Conservation (phyloP, 2,797 vertebrate species). For the Megalops cyprinoides region DNA sequence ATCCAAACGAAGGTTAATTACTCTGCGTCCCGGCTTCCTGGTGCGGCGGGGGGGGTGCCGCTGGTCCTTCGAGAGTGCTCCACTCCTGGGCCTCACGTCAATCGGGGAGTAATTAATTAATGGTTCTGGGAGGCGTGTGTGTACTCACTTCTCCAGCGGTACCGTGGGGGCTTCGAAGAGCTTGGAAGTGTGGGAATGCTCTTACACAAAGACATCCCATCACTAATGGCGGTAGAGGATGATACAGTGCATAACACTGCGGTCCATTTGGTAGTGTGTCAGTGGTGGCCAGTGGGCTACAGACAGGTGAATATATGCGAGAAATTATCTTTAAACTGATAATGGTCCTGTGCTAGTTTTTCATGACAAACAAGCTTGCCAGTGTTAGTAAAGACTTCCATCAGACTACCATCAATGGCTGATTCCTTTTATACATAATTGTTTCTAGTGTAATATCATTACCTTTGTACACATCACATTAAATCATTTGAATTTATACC, state of each 20-base stretch:
- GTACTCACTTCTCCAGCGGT: not conserved
- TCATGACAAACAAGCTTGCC: no score
- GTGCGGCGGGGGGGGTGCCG: not conserved
- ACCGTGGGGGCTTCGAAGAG: not conserved
- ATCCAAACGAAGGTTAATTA: constrained; percentile 34
- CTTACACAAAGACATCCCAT: not conserved
- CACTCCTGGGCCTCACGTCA: not conserved
- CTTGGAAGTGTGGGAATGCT: not conserved
- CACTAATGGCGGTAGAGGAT: not conserved
- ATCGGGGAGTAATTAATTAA: not conserved
- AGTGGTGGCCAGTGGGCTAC: no score
- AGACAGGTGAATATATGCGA: no score
- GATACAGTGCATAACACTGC: not conserved
- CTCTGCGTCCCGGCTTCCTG: constrained; percentile 13
- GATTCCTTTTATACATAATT: no score
- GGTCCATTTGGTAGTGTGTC: no score
- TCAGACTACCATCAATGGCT: no score
- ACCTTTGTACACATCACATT: no score
- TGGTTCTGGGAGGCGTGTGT: not conserved
- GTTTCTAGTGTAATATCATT: no score
- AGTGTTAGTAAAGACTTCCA: no score
- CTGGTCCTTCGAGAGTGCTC: not conserved
- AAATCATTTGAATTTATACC: no score
- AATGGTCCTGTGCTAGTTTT: no score
- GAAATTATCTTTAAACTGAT: no score